Evolutionary conservation across 2,888 invertebrate species (phyloP).

Genomic region (Pilophorus perplexus): DNA sequence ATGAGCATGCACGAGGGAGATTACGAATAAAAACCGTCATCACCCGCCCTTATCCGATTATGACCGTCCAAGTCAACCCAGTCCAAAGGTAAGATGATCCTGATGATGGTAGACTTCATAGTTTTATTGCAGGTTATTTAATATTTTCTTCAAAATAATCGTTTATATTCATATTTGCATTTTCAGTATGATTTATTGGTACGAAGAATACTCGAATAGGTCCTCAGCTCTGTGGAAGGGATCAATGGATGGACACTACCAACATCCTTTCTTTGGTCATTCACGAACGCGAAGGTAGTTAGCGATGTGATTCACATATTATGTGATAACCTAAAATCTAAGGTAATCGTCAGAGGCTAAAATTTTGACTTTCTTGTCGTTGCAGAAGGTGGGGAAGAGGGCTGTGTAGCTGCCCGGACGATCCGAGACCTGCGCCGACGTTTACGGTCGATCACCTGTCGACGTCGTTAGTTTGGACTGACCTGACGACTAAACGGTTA

Average conservation of each 20-base stretch:
- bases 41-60: constrained; percentile 44
- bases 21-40: constrained; percentile 44
- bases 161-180: too few relatives aligned
- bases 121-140: too few relatives aligned
- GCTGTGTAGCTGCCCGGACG: constrained; percentile 65
- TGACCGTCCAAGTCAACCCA: constrained; percentile 44
- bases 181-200: constrained; percentile 36
- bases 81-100: constrained; percentile 22
- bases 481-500: constrained; percentile 61
- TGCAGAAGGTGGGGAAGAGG: constrained; percentile 30
- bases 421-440: constrained; percentile 61
- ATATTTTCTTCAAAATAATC: too few relatives aligned
- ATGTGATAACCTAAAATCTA: neutral
- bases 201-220: constrained; percentile 34
- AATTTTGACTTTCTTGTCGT: neutral
- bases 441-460: constrained; percentile 66
- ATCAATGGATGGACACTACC: constrained; percentile 9
- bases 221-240: constrained; percentile 33
- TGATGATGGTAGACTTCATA: too few relatives aligned
- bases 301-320: neutral
- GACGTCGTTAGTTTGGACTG: constrained; percentile 64
- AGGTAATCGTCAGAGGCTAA: too few relatives aligned
- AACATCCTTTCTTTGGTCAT: constrained; percentile 27
- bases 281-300: constrained; percentile 22
- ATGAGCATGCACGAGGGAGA: constrained; percentile 34